Conservation (phyloP, 2,113 vertebrate genomes). For the Galemys pyrenaicus region DNA sequence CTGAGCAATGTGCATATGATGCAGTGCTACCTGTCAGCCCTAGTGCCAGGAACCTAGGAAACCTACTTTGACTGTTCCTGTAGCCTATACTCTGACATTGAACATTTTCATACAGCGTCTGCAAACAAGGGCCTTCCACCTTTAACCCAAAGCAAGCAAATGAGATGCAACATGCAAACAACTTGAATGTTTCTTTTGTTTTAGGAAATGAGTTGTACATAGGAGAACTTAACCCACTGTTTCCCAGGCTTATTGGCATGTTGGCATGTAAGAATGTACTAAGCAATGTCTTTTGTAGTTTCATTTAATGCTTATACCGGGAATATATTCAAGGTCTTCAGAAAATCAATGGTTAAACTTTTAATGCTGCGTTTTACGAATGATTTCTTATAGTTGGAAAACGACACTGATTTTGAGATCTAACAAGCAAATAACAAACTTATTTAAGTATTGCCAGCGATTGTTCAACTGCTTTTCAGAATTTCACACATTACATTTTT, state of each 20-base stretch:
- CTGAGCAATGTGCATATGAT: constrained; percentile 56
- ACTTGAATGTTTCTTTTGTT: constrained; percentile 2
- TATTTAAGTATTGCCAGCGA: neutral
- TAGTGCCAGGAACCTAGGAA: neutral
- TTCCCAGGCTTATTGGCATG: neutral
- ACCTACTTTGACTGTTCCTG: neutral
- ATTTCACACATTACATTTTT: constrained; percentile 43
- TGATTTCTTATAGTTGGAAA: constrained; percentile 14
- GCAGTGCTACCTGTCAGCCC: constrained; percentile 4
- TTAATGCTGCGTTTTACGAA: neutral
- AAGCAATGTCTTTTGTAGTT: neutral
- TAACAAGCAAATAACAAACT: constrained; percentile 7
- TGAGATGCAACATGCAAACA: neutral
- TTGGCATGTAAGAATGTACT: neutral
- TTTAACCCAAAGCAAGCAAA: neutral
- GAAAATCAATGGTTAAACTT: constrained; percentile 26
- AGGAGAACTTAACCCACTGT: neutral
- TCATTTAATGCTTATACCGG: neutral
- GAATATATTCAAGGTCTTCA: neutral
- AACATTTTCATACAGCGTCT: neutral
- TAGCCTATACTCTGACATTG: neutral
- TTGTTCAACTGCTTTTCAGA: constrained; percentile 28
- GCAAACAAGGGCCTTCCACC: neutral
- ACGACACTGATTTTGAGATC: neutral
- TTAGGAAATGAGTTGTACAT: neutral